phyloP scores from a whole-genome alignment of 2,888 invertebrate genomes.

The Danaus chrysippus region DNA sequence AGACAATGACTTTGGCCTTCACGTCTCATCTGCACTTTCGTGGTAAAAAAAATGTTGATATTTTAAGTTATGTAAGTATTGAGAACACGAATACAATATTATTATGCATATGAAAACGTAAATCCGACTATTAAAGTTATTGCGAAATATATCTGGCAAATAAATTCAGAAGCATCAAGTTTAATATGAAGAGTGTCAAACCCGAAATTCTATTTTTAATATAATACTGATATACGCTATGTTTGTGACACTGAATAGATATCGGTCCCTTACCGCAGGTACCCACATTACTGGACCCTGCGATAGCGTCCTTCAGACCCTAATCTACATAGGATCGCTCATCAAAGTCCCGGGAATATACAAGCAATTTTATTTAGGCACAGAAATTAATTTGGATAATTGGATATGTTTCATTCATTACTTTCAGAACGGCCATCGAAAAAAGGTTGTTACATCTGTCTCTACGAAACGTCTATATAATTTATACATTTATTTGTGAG shows the following conservation, averaged over 20 bases:
- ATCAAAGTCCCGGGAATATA: constrained; percentile 7
- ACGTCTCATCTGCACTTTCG: too few relatives aligned
- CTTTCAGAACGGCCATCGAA: constrained; percentile 6
- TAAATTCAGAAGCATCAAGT: not conserved
- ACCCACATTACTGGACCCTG: constrained; percentile 21
- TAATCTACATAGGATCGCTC: constrained; percentile 27
- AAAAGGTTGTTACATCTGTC: constrained; percentile 2
- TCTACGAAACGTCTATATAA: not conserved
- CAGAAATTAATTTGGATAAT: constrained; percentile 7
- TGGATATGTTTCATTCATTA: constrained; percentile 7
- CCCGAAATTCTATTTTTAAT: constrained; percentile 6
- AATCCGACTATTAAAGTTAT: too few relatives aligned
- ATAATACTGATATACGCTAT: constrained; percentile 18
- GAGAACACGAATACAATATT: too few relatives aligned
- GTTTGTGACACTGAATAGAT: constrained; percentile 26
- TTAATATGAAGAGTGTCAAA: constrained; percentile 5
- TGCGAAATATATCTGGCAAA: not conserved
- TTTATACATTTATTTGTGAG: not conserved
- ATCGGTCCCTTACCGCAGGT: constrained; percentile 28
- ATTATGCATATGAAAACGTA: too few relatives aligned
- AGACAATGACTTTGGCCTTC: too few relatives aligned
- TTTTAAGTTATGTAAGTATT: too few relatives aligned
- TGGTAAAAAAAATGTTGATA: too few relatives aligned
- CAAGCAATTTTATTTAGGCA: constrained; percentile 6
- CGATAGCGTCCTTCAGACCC: constrained; percentile 22